Base-by-base conservation (phyloP, 2,888 invertebrate species). In the Glaucopsyche alexis region DNA sequence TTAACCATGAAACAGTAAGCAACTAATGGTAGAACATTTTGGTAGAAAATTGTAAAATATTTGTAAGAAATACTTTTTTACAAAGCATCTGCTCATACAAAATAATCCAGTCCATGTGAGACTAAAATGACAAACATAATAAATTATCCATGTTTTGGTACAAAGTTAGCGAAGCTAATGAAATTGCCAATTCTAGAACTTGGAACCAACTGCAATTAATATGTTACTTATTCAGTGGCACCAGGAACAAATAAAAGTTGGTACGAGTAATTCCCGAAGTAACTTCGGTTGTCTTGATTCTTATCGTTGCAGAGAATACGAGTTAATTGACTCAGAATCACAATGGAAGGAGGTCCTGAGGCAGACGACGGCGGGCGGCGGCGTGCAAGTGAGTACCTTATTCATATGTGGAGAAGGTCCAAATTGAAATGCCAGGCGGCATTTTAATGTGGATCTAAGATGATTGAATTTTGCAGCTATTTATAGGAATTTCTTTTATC, bases 341-440 rank as follows among this genome's bases (percentile, higher is more conserved):
- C 98, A 98, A 86, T 98, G 98, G 98, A 95, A 96, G 79, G 97
- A 98, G 90, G 96, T 97, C 66, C 95, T 97, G 85, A 95, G 95
- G 81, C 95, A 96, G 80, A 95, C 95, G 75, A 93, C 94, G 76
- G 90, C 86, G 71, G 90, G 90, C 71, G 90, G 88, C 75, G 90
- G 90, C 65, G 94, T 93, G 77, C 93, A 93, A 85, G 92, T 93
- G 80, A 82, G 84, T 82, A 77, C 47, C 76, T 73, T 71, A 72
- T 49, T 71, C 74, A 69, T 69, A 60, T 38, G 66, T 55, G 73
- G 6, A 8, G 47, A 29, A 49, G 8, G 69, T 49, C 19, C 49
- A 47, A 69, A 69, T 49, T 69, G 0, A 14, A 69, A 49, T 69
- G 7, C 2, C 29, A 29, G 14, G 14, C 4, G 7, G 14, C 29